phyloP scores from a whole-genome alignment of 2,797 vertebrate genomes.

The Hydrocynus forskahlii region DNA sequence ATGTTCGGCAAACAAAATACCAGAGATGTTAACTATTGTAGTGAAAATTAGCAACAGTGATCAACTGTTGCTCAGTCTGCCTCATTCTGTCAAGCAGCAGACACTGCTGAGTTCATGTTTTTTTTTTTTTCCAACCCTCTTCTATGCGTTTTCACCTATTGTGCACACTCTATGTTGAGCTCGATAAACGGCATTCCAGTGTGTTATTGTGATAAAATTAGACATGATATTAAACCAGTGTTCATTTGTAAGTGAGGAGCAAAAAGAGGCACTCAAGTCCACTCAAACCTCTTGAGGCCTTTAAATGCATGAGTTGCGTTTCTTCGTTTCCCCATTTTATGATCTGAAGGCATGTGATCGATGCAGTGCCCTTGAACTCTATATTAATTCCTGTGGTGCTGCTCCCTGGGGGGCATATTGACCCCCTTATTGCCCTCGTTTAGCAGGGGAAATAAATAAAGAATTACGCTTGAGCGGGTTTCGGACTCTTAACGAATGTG shows the following conservation, averaged over 20 bases:
- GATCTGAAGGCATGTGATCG: conserved; percentile 65
- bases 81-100: neutral
- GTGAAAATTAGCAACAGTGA: conserved; percentile 27
- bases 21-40: conserved; percentile 42
- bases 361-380: conserved; percentile 63
- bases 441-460: conserved; percentile 57
- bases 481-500: conserved; percentile 57
- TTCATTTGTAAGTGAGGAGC: conserved; percentile 9
- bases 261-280: conserved; percentile 1
- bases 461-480: conserved; percentile 43
- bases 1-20: conserved; percentile 53
- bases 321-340: conserved; percentile 59
- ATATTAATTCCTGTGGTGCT: conserved; percentile 52
- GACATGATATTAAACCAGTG: neutral
- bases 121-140: no score
- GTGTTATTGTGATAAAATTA: neutral
- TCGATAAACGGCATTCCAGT: neutral
- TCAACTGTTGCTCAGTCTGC: neutral
- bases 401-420: conserved; percentile 61
- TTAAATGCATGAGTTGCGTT: conserved; percentile 34
- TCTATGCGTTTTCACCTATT: neutral
- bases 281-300: conserved; percentile 12
- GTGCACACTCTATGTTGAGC: neutral
- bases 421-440: conserved; percentile 63
- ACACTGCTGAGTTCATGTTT: neutral